phyloP scores from a whole-genome alignment of 2,888 invertebrate genomes.

The Drosophila pegasa region DNA sequence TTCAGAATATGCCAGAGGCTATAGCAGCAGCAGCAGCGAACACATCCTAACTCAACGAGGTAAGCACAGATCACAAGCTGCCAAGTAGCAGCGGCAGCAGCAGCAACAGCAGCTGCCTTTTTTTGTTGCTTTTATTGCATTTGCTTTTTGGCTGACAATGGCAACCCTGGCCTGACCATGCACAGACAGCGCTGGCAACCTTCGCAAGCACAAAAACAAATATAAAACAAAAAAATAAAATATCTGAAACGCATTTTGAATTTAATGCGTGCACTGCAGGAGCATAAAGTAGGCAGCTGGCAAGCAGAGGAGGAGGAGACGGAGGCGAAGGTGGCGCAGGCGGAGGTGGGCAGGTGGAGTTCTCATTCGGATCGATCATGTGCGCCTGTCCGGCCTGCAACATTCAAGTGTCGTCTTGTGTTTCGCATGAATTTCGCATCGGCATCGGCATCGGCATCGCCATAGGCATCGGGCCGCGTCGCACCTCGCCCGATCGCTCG shows the following conservation, averaged over 20 bases:
- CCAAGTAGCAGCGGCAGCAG: slow-evolving; percentile 37
- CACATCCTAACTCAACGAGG: slow-evolving; percentile 56
- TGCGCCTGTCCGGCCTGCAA: slow-evolving; percentile 80
- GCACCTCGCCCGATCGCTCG: slow-evolving; percentile 24
- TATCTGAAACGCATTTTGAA: slow-evolving; percentile 76
- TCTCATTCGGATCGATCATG: slow-evolving; percentile 77
- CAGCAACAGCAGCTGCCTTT: slow-evolving; percentile 46
- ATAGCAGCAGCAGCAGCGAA: slow-evolving; percentile 24
- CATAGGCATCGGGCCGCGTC: slow-evolving; percentile 18
- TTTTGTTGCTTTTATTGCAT: slow-evolving; percentile 28
- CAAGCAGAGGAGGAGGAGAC: slow-evolving; percentile 8
- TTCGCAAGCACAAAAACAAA: slow-evolving; percentile 56
- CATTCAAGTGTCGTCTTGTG: slow-evolving; percentile 80
- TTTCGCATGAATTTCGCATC: slow-evolving; percentile 63
- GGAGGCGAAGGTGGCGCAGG: slow-evolving; percentile 4
- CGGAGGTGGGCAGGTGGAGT: slow-evolving; percentile 33
- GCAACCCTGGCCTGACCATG: slow-evolving; percentile 78
- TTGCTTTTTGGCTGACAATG: slow-evolving; percentile 65
- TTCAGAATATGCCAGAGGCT: slow-evolving; percentile 67
- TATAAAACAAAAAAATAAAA: slow-evolving; percentile 26
- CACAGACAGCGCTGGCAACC: slow-evolving; percentile 66
- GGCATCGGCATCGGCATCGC: slow-evolving; percentile 26
- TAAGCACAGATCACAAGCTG: slow-evolving; percentile 48
- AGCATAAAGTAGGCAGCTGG: slow-evolving; percentile 42
- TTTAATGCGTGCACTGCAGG: slow-evolving; percentile 70